Base-by-base conservation (phyloP, 2,888 invertebrate genomes). In the Gandaritis pyraliata region DNA sequence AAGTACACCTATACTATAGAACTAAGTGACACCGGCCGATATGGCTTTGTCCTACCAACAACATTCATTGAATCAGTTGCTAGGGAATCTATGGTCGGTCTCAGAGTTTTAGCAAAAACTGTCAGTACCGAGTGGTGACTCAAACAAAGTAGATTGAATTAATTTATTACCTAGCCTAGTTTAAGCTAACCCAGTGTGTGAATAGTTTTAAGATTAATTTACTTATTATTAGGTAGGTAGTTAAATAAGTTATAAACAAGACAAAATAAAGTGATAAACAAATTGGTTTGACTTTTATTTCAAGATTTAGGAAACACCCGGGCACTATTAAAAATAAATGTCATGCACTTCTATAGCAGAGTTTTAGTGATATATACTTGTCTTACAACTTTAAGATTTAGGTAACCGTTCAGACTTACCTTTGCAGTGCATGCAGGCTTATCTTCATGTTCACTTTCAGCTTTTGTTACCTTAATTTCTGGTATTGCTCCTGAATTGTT, bases 1-100 rank as follows among this genome's bases (percentile, higher is more conserved):
- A 97, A 97, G 81, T 98, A 98, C 81, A 88, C 97, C 1, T 98
- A 96, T 87, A 98, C 98, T 0, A 93, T 98, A 59, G 98, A 98
- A 90, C 93, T 98, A 56, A 94, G 97, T 55, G 98, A 98, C 83
- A 95, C 94, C 0, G 98, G 98, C 0, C 93, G 94, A 58, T 95
- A 95, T 79, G 98, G 98, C 2, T 98, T 98, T 80, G 89, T 98
- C n/a, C 84, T 98, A 54, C 98, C 98, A 0, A 95, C 96, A 0
- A 88, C 88, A 18, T 94, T 94, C 74, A 98, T 98, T 65, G 93
- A 94, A 71, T 94, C 94, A 0, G 96, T 96, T 0, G 96, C 95
- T 16, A 93, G 93, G 72, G 97, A 97, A 83, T 96, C 95, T 5
- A 90, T 95, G 60, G 96, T 95, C 4, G 96, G 95, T 11, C 87